Evolutionary conservation across 2,888 invertebrate species (phyloP).

Genomic region (Trissolcus brochymenae): DNA sequence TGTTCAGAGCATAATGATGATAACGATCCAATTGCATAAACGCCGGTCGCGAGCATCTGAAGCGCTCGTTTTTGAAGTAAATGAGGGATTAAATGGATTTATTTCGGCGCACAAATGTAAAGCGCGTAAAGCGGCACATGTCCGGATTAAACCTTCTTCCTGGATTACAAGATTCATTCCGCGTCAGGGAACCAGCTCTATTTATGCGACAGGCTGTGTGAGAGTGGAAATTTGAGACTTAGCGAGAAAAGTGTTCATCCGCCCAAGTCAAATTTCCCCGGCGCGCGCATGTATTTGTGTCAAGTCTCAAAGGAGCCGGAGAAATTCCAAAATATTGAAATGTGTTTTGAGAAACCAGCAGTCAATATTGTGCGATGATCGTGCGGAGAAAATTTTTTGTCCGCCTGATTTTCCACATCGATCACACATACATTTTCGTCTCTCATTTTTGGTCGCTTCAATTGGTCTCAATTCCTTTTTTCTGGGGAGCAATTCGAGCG

Average conservation of each 20-base stretch:
- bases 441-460: constrained; percentile 7
- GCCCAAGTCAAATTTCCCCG: background rate
- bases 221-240: constrained; percentile 25
- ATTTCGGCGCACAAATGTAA: constrained; percentile 65
- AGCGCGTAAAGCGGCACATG: constrained; percentile 62
- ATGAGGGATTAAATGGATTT: constrained; percentile 67
- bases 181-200: constrained; percentile 17
- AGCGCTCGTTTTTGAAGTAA: constrained; percentile 58
- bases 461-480: constrained; percentile 45
- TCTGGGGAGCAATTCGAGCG: constrained; percentile 34
- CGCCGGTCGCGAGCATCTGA: constrained; percentile 26
- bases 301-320: background rate
- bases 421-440: background rate
- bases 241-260: background rate
- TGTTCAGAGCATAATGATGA: constrained; percentile 48
- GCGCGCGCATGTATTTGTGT: constrained; percentile 2
- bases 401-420: constrained; percentile 9
- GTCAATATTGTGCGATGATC: constrained; percentile 36
- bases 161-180: constrained; percentile 46
- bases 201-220: constrained; percentile 8
- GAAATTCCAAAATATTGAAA: constrained; percentile 27
- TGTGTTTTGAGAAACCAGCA: constrained; percentile 21
- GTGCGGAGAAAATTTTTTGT: constrained; percentile 22
- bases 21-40: constrained; percentile 50
- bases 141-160: constrained; percentile 62